Evolutionary conservation across 1,140 invertebrate species (phyloP), one percentile per base, ranked within the genome.

Genomic region (Aphelinus atriplicis): DNA sequence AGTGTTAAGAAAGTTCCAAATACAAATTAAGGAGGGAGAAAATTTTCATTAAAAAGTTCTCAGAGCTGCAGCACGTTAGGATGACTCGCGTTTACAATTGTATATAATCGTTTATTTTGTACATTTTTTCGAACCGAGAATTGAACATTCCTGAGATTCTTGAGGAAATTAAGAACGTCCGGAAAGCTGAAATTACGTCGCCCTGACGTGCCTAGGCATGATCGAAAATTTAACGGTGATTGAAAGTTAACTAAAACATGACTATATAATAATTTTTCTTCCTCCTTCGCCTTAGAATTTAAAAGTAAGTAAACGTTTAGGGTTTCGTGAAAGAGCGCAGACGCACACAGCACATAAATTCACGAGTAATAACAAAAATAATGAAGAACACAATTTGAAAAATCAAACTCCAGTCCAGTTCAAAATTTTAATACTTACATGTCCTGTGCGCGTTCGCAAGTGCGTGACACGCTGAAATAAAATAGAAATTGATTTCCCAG

Each of bases 361-460:
- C 26, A 26, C 26, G 26, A 26, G 26, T 26, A 26, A 26, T 26
- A 26, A 26, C 26, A 26, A 26, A 26, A 26, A 26, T 26, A 26
- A 26, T 26, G 26, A 26, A 26, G 26, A 26, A 26, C 26, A 26
- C 26, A 26, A 26, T 26, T 26, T 26, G 26, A 26, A 26, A 26
- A 26, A 26, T 26, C 26, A 26, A 26, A 26, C 26, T 26, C 26
- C 26, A 26, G 66, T 58, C 56, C 57, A 51, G 70, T 76, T 78
- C 63, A 55, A 1, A 43, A 72, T 26, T 69, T 69, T 4, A 10
- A 50, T 50, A 65, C 62, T 3, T 26, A 26, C 26, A 26, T 42
- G 64, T 66, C 53, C 63, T 66, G 71, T 66, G 71, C 63, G 63
- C 50, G 46, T 73, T 73, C 63, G 71, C 71, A 78, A 80, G 77